Percentiles rank a stretch among this genome's conserved stretches.
Conservation (phyloP, 2,113 vertebrate species). For the Rhinoptilus africanus region DNA sequence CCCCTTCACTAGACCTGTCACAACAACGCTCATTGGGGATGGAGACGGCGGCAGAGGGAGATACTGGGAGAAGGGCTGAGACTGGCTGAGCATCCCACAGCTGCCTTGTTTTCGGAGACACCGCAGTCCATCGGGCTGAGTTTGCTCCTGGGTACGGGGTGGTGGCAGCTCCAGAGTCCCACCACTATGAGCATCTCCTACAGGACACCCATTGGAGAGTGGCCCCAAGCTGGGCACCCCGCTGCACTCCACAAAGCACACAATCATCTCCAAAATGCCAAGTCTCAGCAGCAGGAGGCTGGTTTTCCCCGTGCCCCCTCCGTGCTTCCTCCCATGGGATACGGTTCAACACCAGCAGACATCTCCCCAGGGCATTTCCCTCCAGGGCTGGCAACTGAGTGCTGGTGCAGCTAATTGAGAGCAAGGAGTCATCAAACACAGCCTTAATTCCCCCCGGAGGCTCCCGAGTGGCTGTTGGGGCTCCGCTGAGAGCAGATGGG, state of each 20-base stretch:
- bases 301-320: not conserved
- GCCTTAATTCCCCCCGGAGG: not conserved
- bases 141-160: fast-evolving
- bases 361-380: fast-evolving
- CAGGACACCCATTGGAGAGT: not conserved
- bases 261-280: not conserved
- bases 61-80: not conserved
- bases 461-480: fast-evolving
- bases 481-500: not conserved
- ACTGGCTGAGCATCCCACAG: not conserved
- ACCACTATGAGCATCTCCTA: fast-evolving
- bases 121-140: fast-evolving
- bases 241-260: not conserved
- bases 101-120: not conserved
- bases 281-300: not conserved
- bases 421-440: not conserved
- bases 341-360: not conserved
- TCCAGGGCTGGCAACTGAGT: not conserved
- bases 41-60: fast-evolving
- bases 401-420: not conserved
- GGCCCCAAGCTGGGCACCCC: not conserved
- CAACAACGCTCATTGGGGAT: fast-evolving
- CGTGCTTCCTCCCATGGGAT: fast-evolving
- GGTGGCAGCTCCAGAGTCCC: not conserved
- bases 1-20: not conserved